These are phyloP conservation scores for Drosophila saltans DNA, from an alignment of 1,140 invertebrate genomes.

Conservation along the genomic window DNA sequence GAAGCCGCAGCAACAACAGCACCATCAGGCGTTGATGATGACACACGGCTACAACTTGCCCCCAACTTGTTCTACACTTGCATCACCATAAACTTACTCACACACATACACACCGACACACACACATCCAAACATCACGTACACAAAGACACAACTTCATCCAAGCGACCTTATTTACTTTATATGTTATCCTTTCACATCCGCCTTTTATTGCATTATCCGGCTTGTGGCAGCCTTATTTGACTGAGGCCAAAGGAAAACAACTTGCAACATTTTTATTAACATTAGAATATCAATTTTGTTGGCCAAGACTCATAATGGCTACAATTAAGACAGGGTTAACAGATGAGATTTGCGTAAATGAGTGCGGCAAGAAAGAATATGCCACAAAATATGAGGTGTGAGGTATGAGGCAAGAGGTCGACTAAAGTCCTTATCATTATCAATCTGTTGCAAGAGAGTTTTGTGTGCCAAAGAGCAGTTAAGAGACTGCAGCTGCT, in stretches of 20 bases:
- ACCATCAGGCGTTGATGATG: slow-evolving; percentile 58
- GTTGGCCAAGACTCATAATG: slow-evolving; percentile 45
- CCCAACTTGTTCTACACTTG: slow-evolving; percentile 38
- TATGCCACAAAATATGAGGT: background rate
- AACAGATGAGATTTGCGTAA: slow-evolving; percentile 35
- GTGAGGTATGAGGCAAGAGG: background rate
- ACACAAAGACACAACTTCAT: slow-evolving; percentile 18
- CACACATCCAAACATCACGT: slow-evolving; percentile 24
- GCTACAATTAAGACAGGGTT: slow-evolving; percentile 63
- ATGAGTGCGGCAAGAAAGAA: background rate
- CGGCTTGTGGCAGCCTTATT: slow-evolving; percentile 19
- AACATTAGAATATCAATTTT: slow-evolving; percentile 67
- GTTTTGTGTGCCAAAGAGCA: background rate
- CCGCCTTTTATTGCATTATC: slow-evolving; percentile 63
- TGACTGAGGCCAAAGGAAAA: slow-evolving; percentile 5
- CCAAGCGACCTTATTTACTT: slow-evolving; percentile 20
- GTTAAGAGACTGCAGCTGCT: slow-evolving; percentile 3
- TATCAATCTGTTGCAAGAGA: slow-evolving; percentile 52
- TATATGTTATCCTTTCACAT: slow-evolving; percentile 40
- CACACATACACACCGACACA: slow-evolving; percentile 14
- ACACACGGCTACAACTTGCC: slow-evolving; percentile 39
- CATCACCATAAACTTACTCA: background rate
- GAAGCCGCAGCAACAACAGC: slow-evolving; percentile 8
- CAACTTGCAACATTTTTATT: slow-evolving; percentile 50
- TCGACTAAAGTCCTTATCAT: slow-evolving; percentile 44